Conservation (phyloP, 2,888 invertebrate species). For the Erebia epiphron region DNA sequence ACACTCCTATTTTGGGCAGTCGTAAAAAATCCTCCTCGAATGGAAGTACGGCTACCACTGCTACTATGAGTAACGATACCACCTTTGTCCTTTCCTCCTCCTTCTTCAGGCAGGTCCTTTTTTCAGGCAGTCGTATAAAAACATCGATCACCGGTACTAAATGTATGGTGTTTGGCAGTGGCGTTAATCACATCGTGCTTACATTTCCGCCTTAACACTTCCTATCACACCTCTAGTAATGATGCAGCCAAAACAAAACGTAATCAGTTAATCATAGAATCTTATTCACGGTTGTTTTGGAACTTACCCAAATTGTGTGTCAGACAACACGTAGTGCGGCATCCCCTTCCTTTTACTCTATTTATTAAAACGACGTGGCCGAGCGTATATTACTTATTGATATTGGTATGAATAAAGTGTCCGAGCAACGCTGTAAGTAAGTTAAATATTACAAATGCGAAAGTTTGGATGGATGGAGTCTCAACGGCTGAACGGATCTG, state of each 20-base stretch:
- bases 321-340: conserved; percentile 4
- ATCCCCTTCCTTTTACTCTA: neutral
- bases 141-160: neutral
- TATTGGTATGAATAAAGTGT: neutral
- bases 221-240: neutral
- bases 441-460: too few species aligned
- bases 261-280: neutral
- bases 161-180: neutral
- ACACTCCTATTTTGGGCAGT: too few species aligned
- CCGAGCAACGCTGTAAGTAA: too few species aligned
- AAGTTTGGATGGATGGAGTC: too few species aligned
- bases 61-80: too few species aligned
- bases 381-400: neutral
- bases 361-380: neutral
- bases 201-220: neutral
- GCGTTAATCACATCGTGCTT: neutral
- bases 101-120: too few species aligned
- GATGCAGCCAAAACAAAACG: conserved; percentile 6
- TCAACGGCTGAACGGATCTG: too few species aligned
- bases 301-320: conserved; percentile 10
- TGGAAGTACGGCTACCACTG: too few species aligned
- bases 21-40: too few species aligned
- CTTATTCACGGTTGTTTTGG: conserved; percentile 4
- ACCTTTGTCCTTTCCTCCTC: too few species aligned
- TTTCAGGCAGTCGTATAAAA: too few species aligned